Base-by-base conservation (phyloP, 2,888 invertebrate genomes). In the Camptogramma bilineatum region DNA sequence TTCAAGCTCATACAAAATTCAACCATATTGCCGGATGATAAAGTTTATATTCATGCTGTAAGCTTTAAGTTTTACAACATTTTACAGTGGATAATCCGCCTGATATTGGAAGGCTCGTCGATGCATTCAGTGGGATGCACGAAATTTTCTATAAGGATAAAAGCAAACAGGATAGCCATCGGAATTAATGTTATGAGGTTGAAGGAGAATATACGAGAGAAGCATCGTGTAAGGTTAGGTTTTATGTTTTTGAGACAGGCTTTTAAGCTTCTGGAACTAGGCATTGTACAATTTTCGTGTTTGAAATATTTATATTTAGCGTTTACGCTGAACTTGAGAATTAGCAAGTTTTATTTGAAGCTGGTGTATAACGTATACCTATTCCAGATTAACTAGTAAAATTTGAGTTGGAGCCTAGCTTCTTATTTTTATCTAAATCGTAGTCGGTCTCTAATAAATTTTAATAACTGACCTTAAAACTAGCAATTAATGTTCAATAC, bases 121-220 rank as follows among this genome's bases (percentile, higher is more conserved):
- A 85, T 90, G 92, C 92, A 91, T 91, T 88, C 92, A 87, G 85
- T 84, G 87, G 86, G 86, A 91, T 91, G 90, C 90, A 91, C 91
- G 82, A 91, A 91, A 91, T 91, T 91, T 91, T 92, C 90, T 92
- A 92, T 92, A 91, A 92, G 91, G 88, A 91, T 92, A 91, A 91
- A 91, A 91, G 91, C 91, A 91, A 92, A 92, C 91, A 91, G 89
- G 93, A 91, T 92, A 88, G 85, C 87, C 87, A 88, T 91, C 87
- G 86, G 78, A 66, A 85, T 82, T 87, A 84, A 86, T 88, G 88
- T 87, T 86, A 82, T 81, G 77, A 83, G 81, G 62, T 71, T 67
- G 70, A 72, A 68, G 68, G 65, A 68, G 70, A 44, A 54, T 53
- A 52, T 57, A 53, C 52, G 48, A 48, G 34, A 21, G 42, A 18